These are phyloP conservation scores for Blomia tropicalis DNA, from an alignment of 2,888 invertebrate species.

Conservation along the genomic window DNA sequence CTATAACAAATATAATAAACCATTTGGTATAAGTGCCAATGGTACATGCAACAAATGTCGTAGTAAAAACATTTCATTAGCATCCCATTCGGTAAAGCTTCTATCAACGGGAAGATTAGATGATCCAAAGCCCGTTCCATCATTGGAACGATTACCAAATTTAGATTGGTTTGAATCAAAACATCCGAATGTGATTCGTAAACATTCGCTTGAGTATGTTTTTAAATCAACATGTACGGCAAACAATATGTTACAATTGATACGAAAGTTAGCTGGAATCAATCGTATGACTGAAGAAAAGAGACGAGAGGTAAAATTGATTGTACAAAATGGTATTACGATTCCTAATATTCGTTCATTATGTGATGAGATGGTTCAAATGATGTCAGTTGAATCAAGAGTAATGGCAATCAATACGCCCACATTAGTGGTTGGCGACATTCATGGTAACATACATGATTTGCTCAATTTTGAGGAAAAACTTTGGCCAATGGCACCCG, in stretches of 20 bases:
- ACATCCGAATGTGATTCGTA: not conserved
- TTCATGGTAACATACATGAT: constrained; percentile 57
- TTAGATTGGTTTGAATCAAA: too few relatives aligned
- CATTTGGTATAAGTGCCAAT: not conserved
- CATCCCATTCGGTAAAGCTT: constrained; percentile 45
- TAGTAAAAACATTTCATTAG: constrained; percentile 34
- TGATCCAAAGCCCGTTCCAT: constrained; percentile 19
- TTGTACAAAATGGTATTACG: constrained; percentile 33
- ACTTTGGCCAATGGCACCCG: constrained; percentile 53
- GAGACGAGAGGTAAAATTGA: constrained; percentile 27
- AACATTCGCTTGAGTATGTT: not conserved
- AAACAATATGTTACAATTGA: not conserved
- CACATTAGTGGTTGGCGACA: constrained; percentile 48
- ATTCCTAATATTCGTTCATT: constrained; percentile 30
- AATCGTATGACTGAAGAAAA: constrained; percentile 11
- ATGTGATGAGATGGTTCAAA: constrained; percentile 38
- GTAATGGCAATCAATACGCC: constrained; percentile 43
- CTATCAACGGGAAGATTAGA: constrained; percentile 43
- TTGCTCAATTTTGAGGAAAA: constrained; percentile 51
- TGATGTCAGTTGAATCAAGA: constrained; percentile 42
- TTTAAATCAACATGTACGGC: constrained; percentile 4
- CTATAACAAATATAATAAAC: not conserved
- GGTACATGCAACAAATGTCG: not conserved
- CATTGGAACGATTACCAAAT: not conserved
- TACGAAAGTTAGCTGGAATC: not conserved